These are phyloP conservation scores for Phengaris arion DNA, from an alignment of 2,888 invertebrate genomes.

Conservation along the genomic window DNA sequence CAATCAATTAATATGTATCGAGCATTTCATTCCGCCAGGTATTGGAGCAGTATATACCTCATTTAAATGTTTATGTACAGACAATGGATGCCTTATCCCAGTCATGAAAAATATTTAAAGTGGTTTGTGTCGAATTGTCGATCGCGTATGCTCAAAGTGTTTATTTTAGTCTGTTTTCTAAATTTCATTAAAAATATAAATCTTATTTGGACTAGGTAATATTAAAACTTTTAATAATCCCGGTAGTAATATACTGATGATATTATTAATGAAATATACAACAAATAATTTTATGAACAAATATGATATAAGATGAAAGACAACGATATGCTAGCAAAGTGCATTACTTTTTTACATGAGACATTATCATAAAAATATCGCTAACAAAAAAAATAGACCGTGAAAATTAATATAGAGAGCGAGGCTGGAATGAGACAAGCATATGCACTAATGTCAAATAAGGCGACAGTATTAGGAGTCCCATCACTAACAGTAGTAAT, in stretches of 20 bases:
- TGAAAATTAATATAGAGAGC: too few species aligned
- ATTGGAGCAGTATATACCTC: slow-evolving; percentile 19
- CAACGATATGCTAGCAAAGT: too few species aligned
- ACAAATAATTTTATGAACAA: too few species aligned
- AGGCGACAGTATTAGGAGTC: background rate
- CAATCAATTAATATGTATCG: slow-evolving; percentile 29
- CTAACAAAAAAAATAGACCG: too few species aligned
- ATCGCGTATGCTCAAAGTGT: background rate
- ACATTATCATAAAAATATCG: too few species aligned
- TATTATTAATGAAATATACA: too few species aligned
- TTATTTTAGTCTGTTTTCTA: background rate
- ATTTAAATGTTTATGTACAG: slow-evolving; percentile 20
- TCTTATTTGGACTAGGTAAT: background rate
- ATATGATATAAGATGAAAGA: too few species aligned
- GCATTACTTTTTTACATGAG: too few species aligned
- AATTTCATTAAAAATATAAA: background rate
- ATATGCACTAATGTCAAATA: background rate
- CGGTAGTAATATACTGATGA: too few species aligned
- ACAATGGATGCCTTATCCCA: background rate
- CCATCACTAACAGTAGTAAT: background rate
- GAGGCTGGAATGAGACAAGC: too few species aligned
- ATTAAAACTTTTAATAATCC: too few species aligned
- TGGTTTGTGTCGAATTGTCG: background rate
- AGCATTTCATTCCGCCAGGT: slow-evolving; percentile 28
- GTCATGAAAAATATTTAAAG: background rate